Conservation (phyloP, 2,888 invertebrate species). For the Thereva unica region DNA sequence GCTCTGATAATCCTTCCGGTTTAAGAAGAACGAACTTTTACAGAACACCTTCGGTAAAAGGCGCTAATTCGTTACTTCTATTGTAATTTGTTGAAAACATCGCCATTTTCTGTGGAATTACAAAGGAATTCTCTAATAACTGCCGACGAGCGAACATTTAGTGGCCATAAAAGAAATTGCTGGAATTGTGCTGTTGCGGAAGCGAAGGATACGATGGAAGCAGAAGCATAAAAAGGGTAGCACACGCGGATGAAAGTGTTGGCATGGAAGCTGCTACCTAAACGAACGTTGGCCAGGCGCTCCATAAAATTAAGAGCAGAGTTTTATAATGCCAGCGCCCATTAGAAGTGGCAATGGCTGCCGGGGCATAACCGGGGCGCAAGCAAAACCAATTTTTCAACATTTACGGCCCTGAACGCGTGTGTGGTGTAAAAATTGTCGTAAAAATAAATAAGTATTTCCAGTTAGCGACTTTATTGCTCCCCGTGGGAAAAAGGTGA, state of each 20-base stretch:
- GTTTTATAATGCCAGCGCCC: slow-evolving; percentile 19
- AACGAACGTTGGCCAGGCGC: slow-evolving; percentile 1
- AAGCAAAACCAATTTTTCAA: slow-evolving; percentile 4
- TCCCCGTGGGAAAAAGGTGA: slow-evolving; percentile 33
- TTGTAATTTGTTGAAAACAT: background rate
- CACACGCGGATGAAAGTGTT: background rate
- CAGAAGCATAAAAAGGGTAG: slow-evolving; percentile 1
- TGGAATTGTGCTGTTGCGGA: slow-evolving; percentile 1
- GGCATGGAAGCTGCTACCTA: background rate
- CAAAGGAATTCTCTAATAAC: background rate
- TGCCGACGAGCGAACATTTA: slow-evolving; percentile 17
- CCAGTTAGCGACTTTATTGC: slow-evolving; percentile 25
- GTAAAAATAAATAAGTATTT: slow-evolving; percentile 34
- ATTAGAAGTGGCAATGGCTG: slow-evolving; percentile 13
- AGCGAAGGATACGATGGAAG: too few relatives aligned
- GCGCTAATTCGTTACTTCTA: too few relatives aligned
- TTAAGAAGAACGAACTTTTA: too few relatives aligned
- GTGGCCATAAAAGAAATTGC: slow-evolving; percentile 33
- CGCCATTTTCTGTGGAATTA: slow-evolving; percentile 5
- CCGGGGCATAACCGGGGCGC: background rate
- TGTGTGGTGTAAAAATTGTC: slow-evolving; percentile 24
- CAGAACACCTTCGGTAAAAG: too few relatives aligned
- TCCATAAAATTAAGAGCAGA: slow-evolving; percentile 25
- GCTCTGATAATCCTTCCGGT: too few relatives aligned
- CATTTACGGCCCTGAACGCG: slow-evolving; percentile 29